Percentiles rank a stretch among this genome's conserved stretches.
phyloP scores from a whole-genome alignment of 1,140 invertebrate species.

The Aethina tumida region DNA sequence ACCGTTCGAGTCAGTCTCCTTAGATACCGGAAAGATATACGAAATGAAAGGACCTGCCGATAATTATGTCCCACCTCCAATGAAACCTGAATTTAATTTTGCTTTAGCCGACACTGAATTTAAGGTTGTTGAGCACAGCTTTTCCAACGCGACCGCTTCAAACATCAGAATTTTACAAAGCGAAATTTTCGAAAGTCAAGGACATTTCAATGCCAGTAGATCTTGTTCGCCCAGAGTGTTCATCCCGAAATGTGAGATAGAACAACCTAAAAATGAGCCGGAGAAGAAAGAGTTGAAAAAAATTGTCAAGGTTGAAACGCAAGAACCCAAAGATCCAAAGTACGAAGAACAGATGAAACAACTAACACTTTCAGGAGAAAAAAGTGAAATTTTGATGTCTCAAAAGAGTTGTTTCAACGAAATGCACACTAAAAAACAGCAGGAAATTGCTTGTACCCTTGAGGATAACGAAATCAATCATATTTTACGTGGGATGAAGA shows the following conservation, averaged over 20 bases:
- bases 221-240: constrained; percentile 27
- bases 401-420: constrained; percentile 29
- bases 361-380: constrained; percentile 18
- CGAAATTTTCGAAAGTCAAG: constrained; percentile 33
- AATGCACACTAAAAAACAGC: constrained; percentile 26
- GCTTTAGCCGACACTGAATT: constrained; percentile 17
- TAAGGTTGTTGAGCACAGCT: constrained; percentile 21
- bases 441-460: too few relatives aligned
- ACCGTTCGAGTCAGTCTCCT: constrained; percentile 17
- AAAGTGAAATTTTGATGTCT: constrained; percentile 18
- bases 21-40: constrained; percentile 23
- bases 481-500: too few relatives aligned
- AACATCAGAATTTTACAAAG: constrained; percentile 25
- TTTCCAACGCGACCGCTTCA: constrained; percentile 9
- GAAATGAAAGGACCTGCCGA: constrained; percentile 15
- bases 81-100: constrained; percentile 29
- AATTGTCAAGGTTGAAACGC: constrained; percentile 13
- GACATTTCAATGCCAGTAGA: constrained; percentile 30
- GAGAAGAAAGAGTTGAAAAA: constrained; percentile 5
- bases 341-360: constrained; percentile 24
- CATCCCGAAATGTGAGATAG: constrained; percentile 22
- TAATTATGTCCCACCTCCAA: constrained; percentile 9
- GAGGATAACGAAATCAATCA: too few relatives aligned
- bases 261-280: constrained; percentile 2
- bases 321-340: constrained; percentile 19